Evolutionary conservation across 2,113 vertebrate species (phyloP).

Genomic region (Spheniscus mendiculus): DNA sequence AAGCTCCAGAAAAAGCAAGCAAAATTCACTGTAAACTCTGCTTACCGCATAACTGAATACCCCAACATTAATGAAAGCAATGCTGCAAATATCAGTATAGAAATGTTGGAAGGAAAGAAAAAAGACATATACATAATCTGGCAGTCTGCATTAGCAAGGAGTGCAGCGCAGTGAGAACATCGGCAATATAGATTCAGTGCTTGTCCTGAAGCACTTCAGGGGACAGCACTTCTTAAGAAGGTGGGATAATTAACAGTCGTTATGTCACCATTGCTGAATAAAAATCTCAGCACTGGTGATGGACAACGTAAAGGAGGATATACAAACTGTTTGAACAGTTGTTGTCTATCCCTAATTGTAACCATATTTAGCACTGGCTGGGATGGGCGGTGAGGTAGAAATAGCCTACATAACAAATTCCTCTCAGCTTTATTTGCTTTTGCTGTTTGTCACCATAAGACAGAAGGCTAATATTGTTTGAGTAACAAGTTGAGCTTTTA

Average conservation of each 20-base stretch:
- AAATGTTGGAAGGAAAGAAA: not conserved
- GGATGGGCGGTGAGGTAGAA: not conserved
- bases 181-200: rapidly evolving
- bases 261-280: not conserved
- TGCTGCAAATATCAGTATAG: not conserved
- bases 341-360: not conserved
- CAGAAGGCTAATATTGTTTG: not conserved
- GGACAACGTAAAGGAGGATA: not conserved
- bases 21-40: not conserved
- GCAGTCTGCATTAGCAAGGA: not conserved
- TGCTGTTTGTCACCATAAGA: not conserved
- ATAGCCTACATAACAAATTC: not conserved
- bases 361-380: not conserved
- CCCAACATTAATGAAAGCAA: not conserved
- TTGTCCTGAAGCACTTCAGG: not conserved
- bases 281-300: not conserved
- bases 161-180: not conserved
- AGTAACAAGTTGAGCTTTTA: not conserved
- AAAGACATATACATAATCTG: not conserved
- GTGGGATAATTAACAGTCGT: not conserved
- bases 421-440: not conserved
- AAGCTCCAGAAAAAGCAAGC: not conserved
- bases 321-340: not conserved
- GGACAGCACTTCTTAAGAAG: not conserved
- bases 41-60: not conserved